phyloP scores from a whole-genome alignment of 2,797 vertebrate species.

The Myotis vivesi region DNA sequence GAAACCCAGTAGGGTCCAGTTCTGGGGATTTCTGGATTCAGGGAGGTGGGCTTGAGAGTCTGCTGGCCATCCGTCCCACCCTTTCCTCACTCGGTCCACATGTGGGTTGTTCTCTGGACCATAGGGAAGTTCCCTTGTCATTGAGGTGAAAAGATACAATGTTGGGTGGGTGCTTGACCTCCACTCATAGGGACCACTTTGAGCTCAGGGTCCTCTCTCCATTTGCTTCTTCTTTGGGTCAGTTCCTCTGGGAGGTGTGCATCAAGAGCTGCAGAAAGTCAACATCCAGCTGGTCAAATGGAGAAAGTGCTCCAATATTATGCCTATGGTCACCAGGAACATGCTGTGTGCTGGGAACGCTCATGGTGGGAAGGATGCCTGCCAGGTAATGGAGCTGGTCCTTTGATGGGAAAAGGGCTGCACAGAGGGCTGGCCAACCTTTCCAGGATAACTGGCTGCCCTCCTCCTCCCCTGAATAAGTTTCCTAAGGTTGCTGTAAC shows the following conservation, averaged over 20 bases:
- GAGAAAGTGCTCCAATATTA: rapidly evolving
- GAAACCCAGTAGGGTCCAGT: neutral
- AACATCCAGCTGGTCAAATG: neutral
- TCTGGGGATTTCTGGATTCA: neutral
- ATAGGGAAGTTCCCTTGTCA: neutral
- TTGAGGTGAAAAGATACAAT: neutral
- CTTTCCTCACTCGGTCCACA: neutral
- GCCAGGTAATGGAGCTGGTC: conserved; percentile 51
- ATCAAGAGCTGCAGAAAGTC: neutral
- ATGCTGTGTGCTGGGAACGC: conserved; percentile 54
- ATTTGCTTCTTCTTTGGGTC: neutral
- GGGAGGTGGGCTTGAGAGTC: neutral
- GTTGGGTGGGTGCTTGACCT: neutral
- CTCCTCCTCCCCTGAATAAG: neutral
- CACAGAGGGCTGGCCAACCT: too few relatives aligned
- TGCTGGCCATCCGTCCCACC: neutral
- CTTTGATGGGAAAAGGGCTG: neutral
- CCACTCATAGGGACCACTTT: neutral
- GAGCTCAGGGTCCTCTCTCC: neutral
- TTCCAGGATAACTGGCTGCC: neutral
- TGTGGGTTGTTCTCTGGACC: neutral
- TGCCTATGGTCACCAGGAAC: conserved; percentile 40
- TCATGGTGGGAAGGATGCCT: conserved; percentile 40
- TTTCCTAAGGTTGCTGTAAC: neutral
- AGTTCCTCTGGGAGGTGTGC: rapidly evolving